Conservation (phyloP, 2,797 vertebrate species). For the Thamnophis elegans region DNA sequence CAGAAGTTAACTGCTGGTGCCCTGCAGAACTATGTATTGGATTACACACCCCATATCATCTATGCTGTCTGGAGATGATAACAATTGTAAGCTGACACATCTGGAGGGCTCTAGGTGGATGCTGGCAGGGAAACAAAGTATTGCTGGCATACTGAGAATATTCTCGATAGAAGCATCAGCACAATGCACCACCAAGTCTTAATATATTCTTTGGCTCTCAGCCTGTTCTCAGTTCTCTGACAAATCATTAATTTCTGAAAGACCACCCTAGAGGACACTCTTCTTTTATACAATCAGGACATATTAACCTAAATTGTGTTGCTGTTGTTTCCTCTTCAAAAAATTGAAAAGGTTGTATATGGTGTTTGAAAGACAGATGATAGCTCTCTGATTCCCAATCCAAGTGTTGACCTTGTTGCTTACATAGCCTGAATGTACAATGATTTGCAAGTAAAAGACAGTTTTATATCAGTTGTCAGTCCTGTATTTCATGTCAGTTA, state of each 20-base stretch:
- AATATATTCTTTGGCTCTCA: slow-evolving; percentile 19
- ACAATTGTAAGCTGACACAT: neutral
- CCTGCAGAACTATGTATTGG: neutral
- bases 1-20: neutral
- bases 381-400: neutral
- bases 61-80: neutral
- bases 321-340: slow-evolving; percentile 15
- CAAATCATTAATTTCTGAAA: slow-evolving; percentile 37
- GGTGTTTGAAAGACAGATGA: neutral
- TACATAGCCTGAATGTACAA: slow-evolving; percentile 12
- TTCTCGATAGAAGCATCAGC: neutral
- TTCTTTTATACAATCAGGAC: slow-evolving; percentile 2
- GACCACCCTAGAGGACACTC: slow-evolving; percentile 30
- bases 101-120: neutral
- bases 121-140: neutral
- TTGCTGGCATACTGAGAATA: neutral
- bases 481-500: neutral
- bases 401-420: neutral
- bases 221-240: slow-evolving; percentile 12
- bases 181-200: slow-evolving; percentile 11
- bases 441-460: slow-evolving; percentile 19
- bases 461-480: slow-evolving; percentile 27
- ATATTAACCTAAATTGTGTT: slow-evolving; percentile 26
- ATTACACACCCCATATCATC: neutral
- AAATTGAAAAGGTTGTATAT: neutral